These are phyloP conservation scores for Glossophaga mutica DNA, from an alignment of 2,797 vertebrate species.

Conservation along the genomic window DNA sequence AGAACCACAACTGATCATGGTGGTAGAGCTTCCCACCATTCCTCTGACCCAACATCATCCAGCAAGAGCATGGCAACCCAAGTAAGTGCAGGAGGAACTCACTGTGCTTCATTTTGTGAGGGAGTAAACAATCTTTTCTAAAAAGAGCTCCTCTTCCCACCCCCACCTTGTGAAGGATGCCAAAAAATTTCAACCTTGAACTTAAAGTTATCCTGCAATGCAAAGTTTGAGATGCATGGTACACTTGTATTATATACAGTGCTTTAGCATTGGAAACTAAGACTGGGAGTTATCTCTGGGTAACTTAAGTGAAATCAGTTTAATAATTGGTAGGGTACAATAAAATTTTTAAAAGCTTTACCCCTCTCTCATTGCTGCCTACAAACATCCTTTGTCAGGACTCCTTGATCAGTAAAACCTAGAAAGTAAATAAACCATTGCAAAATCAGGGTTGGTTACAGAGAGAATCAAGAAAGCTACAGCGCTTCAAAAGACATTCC, in stretches of 20 bases:
- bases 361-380: neutral
- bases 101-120: neutral
- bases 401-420: neutral
- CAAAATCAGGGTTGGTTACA: neutral
- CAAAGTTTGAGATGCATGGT: neutral
- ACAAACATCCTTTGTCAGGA: neutral
- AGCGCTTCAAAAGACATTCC: neutral
- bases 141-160: neutral
- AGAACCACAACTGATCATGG: neutral
- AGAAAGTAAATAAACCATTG: neutral
- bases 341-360: neutral
- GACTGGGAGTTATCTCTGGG: neutral
- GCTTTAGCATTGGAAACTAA: neutral
- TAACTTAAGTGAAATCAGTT: neutral
- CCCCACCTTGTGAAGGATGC: neutral
- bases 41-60: neutral
- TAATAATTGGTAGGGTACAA: neutral
- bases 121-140: neutral
- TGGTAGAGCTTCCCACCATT: neutral
- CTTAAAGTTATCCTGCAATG: neutral
- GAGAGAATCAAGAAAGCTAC: neutral
- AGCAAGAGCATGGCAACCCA: accelerated
- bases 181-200: neutral
- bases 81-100: neutral
- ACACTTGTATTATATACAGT: accelerated